phyloP scores from a whole-genome alignment of 2,888 invertebrate genomes.

The Heliconius sara region DNA sequence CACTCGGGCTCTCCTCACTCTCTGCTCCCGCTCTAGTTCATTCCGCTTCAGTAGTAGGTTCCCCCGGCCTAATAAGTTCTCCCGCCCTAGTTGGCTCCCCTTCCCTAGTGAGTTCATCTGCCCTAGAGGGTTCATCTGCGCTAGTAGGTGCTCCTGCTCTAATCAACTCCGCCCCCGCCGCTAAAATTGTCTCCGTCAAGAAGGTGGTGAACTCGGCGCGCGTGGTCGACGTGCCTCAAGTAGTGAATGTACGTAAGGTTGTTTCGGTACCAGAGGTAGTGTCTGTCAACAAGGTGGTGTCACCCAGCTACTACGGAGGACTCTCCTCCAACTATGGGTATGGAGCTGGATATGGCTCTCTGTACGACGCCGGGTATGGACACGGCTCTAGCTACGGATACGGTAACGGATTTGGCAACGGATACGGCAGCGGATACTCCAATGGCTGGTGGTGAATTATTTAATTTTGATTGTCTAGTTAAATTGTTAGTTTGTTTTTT shows the following conservation, averaged over 20 bases:
- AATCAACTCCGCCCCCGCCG: slow-evolving; percentile 40
- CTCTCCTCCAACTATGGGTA: slow-evolving; percentile 44
- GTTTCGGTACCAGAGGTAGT: slow-evolving; percentile 64
- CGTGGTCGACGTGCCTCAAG: slow-evolving; percentile 59
- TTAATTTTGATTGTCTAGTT: background rate
- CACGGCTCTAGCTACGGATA: slow-evolving; percentile 5
- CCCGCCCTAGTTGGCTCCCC: slow-evolving; percentile 22
- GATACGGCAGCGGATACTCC: slow-evolving; percentile 1
- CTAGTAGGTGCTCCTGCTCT: slow-evolving; percentile 19
- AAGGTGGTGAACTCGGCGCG: slow-evolving; percentile 60
- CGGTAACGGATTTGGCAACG: background rate
- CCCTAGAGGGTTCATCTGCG: background rate
- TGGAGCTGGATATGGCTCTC: slow-evolving; percentile 41
- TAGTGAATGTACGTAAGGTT: slow-evolving; percentile 60
- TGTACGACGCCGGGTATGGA: slow-evolving; percentile 36
- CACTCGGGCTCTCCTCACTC: slow-evolving; percentile 24
- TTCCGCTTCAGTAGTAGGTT: background rate
- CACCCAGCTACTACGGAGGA: slow-evolving; percentile 52
- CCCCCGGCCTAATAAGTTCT: background rate
- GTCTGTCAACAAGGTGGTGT: slow-evolving; percentile 65
- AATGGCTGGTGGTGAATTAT: slow-evolving; percentile 3
- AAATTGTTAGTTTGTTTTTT: background rate
- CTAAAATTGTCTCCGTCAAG: slow-evolving; percentile 57
- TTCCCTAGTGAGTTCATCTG: background rate
- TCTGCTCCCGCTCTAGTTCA: background rate